These are phyloP conservation scores for Periophthalmodon schlosseri DNA, from an alignment of 2,113 vertebrate genomes.

Conservation along the genomic window DNA sequence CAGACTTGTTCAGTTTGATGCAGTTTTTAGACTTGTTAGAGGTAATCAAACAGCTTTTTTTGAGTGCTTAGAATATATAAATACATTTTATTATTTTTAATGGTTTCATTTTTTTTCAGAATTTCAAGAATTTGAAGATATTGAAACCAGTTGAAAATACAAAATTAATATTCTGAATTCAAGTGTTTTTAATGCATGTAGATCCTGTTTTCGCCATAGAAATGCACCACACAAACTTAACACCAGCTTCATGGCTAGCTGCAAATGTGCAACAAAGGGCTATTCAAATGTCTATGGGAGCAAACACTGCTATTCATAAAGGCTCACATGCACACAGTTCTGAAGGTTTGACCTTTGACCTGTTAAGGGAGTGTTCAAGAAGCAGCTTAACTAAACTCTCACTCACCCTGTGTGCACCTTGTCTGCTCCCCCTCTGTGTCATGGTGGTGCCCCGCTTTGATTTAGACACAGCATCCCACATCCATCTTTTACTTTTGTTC, in stretches of 20 bases:
- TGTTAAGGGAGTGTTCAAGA: conserved; percentile 20
- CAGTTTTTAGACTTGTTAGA: no score
- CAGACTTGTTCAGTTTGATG: no score
- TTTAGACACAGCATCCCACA: conserved; percentile 34
- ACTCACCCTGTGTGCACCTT: conserved; percentile 21
- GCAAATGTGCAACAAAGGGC: conserved; percentile 26
- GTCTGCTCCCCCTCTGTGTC: conserved; percentile 12
- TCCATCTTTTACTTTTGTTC: conserved; percentile 38
- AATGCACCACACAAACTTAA: not conserved
- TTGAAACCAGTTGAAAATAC: not conserved
- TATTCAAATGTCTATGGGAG: conserved; percentile 17
- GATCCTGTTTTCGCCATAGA: not conserved
- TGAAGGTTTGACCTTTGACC: conserved; percentile 40
- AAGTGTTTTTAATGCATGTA: not conserved
- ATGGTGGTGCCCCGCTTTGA: conserved; percentile 1
- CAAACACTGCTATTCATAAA: conserved; percentile 27
- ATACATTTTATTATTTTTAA: no score
- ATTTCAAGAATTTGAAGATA: no score
- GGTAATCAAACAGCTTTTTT: no score
- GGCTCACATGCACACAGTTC: conserved; percentile 13
- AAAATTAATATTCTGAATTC: not conserved
- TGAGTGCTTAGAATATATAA: no score
- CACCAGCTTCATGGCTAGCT: not conserved
- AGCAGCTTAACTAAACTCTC: conserved; percentile 26
- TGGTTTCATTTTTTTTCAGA: no score